phyloP scores from a whole-genome alignment of 30 jellyfish, hydroid and myxozoan genomes.

The Rhopilema esculentum region DNA sequence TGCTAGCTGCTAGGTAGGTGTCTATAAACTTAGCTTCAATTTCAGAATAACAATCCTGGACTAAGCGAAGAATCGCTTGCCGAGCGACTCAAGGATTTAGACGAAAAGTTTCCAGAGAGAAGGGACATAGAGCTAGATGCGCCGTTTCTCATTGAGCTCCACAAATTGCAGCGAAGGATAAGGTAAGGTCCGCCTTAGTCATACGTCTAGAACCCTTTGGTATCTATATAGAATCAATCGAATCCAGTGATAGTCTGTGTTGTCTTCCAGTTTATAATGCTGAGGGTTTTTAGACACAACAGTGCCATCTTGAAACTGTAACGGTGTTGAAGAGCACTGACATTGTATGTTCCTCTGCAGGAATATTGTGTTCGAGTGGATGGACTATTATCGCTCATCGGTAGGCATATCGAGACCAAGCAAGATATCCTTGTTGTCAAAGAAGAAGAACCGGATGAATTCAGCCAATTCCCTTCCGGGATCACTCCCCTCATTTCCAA shows the following conservation, averaged over 20 bases:
- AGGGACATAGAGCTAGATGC: conserved; percentile 67
- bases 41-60: conserved; percentile 12
- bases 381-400: conserved; percentile 82
- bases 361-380: conserved; percentile 72
- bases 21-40: no score
- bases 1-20: no score
- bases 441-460: conserved; percentile 12
- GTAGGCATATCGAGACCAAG: conserved; percentile 73
- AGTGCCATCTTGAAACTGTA: no score
- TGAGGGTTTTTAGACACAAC: no score
- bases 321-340: no score
- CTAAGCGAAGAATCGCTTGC: conserved; percentile 65
- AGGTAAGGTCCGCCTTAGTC: conserved; percentile 12
- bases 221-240: not conserved
- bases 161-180: conserved; percentile 59
- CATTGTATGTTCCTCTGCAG: no score
- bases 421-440: conserved; percentile 21
- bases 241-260: not conserved
- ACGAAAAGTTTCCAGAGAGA: conserved; percentile 80
- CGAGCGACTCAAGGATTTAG: conserved; percentile 61
- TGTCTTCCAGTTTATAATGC: no score
- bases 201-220: not conserved
- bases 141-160: conserved; percentile 56
- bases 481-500: conserved; percentile 52
- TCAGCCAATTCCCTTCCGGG: conserved; percentile 78